Evolutionary conservation across 2,797 vertebrate species (phyloP).

Genomic region (Crenuchus spilurus): DNA sequence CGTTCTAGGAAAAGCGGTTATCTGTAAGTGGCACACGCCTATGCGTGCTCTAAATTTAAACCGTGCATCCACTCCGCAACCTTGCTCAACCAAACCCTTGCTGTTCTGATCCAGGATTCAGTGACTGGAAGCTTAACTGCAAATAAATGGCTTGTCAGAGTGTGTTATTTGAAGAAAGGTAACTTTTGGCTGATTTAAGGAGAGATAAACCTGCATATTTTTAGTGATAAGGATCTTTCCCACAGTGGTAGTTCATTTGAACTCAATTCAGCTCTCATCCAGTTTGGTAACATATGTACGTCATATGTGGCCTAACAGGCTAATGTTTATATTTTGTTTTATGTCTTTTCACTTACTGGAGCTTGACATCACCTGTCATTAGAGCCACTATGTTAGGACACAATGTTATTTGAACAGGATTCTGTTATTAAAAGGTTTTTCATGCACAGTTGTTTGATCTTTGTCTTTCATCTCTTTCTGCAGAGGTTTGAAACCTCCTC

Average conservation of each 20-base stretch:
- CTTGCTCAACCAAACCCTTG: neutral
- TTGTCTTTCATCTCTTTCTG: neutral
- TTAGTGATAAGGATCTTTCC: neutral
- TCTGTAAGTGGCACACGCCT: neutral
- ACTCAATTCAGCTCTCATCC: neutral
- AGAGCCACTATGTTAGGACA: neutral
- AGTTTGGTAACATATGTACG: neutral
- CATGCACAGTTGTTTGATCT: neutral
- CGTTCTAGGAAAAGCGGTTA: neutral
- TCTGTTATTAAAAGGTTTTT: neutral
- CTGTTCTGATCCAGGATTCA: neutral
- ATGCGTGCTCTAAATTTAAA: too few relatives aligned
- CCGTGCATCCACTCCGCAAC: too few relatives aligned
- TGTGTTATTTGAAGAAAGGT: neutral
- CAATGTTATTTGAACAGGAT: neutral
- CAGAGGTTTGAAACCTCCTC: neutral
- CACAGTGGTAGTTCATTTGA: neutral
- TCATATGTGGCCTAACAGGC: neutral
- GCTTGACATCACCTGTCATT: neutral
- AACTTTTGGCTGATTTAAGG: neutral
- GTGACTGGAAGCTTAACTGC: neutral
- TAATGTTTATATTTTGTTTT: neutral
- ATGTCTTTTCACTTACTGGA: neutral
- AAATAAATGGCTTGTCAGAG: neutral
- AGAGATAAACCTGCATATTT: neutral